phyloP scores from a whole-genome alignment of 2,888 invertebrate genomes.

The Nomada fucata region DNA sequence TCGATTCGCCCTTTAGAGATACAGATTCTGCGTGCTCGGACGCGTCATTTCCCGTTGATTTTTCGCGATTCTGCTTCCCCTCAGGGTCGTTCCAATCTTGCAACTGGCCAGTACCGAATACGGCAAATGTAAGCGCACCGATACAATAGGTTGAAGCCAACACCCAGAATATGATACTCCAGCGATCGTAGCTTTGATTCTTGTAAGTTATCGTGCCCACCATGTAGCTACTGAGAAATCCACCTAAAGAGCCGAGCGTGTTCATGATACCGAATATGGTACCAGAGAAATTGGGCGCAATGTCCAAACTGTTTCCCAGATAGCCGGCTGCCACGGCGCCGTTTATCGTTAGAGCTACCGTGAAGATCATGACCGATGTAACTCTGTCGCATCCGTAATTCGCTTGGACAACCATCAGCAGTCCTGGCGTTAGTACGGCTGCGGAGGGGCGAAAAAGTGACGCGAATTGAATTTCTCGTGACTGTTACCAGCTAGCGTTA shows the following conservation, averaged over 20 bases:
- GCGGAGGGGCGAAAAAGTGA: conserved; percentile 50
- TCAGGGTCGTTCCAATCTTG: conserved; percentile 85
- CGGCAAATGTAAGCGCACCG: conserved; percentile 88
- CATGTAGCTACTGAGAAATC: conserved; percentile 92
- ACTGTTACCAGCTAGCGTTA: not conserved
- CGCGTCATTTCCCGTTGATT: conserved; percentile 31
- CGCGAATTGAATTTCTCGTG: not conserved
- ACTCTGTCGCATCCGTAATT: conserved; percentile 89
- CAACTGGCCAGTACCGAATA: conserved; percentile 89
- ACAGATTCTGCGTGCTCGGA: conserved; percentile 79
- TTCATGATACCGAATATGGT: conserved; percentile 96
- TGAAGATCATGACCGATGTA: conserved; percentile 92
- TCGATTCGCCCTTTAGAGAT: conserved; percentile 81
- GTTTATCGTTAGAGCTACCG: conserved; percentile 91
- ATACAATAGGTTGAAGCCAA: conserved; percentile 89
- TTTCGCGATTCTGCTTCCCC: conserved; percentile 8
- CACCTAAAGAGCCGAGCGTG: conserved; percentile 92
- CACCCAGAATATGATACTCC: conserved; percentile 94
- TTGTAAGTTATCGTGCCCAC: conserved; percentile 91
- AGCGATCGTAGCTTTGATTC: conserved; percentile 90
- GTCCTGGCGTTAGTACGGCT: conserved; percentile 88
- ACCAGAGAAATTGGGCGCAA: conserved; percentile 95
- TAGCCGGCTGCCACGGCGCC: conserved; percentile 95
- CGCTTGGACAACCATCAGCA: conserved; percentile 91
- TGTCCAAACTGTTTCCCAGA: conserved; percentile 93